Evolutionary conservation across 2,113 vertebrate genomes (phyloP), one percentile per base, ranked within the genome.

Genomic region (Pangasianodon hypophthalmus): DNA sequence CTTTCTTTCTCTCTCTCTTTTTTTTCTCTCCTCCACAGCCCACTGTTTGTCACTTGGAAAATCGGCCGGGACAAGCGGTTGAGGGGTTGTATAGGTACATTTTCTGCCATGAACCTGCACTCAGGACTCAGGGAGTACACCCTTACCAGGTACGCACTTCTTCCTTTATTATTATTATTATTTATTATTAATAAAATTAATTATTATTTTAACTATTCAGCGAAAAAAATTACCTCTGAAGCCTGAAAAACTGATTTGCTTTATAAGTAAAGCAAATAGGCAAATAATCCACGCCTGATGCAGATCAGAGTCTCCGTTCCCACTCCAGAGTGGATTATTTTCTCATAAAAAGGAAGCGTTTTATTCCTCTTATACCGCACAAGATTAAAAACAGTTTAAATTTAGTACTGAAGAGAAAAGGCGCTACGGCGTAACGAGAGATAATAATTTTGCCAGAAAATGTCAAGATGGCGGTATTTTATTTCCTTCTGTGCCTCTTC

Each of bases 61-160:
- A 99, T 99, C 91, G 98, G 98, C 94, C 97, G 98, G 95, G 98
- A 99, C 96, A 99, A 99, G 92, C 97, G 98, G 96, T 97, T 99
- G 95, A 97, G 98, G 96, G 98, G 98, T 97, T 99, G 98, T 97
- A 99, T 99, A 98, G 98, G 98, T 98, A 99, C 98, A 96, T 99
- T 99, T 98, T 99, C 98, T 92, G 98, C 98, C 97, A 99, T 99
- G 98, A 99, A 99, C 97, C 98, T 99, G 97, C 98, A 99, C 96
- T 99, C 98, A 98, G 98, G 98, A 98, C 98, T 99, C 98, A 99
- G 98, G 98, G 98, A 99, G 97, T 99, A 99, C 98, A 99, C 98
- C 95, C 98, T 99, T 97, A 99, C 98, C 97, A 99, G 98, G 98
- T 99, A 96, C 97, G 95, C 54, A 8, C 9, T 64, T 54, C 46